Percentiles rank a stretch among this genome's conserved stretches.
These are phyloP conservation scores for Marmota flaviventris DNA, from an alignment of 2,113 vertebrate species.

Conservation along the genomic window DNA sequence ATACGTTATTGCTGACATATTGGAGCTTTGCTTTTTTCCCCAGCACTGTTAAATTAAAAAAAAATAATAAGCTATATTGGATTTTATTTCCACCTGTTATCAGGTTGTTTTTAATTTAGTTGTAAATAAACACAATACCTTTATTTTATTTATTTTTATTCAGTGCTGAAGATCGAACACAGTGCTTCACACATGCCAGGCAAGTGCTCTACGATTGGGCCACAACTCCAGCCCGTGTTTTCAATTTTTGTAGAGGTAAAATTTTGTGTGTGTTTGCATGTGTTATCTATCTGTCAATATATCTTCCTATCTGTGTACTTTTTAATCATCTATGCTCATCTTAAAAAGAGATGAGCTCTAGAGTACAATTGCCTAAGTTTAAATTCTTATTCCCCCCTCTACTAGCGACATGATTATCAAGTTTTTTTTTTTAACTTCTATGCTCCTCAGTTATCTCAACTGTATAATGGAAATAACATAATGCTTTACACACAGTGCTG, in stretches of 20 bases:
- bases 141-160: no score
- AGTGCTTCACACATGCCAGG: no score
- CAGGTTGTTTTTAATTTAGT: no score
- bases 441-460: not conserved
- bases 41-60: not conserved
- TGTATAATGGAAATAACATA: not conserved
- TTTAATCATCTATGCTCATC: not conserved
- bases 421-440: not conserved
- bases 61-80: not conserved
- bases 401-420: not conserved
- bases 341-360: not conserved
- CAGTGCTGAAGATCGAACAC: no score
- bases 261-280: not conserved
- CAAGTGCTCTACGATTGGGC: no score
- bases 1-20: not conserved
- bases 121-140: no score
- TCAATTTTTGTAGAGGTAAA: conserved; percentile 27
- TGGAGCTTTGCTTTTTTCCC: not conserved
- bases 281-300: not conserved
- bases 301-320: not conserved
- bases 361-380: conserved; percentile 6
- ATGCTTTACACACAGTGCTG: not conserved
- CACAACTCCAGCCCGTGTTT: not conserved
- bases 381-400: not conserved
- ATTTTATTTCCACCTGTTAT: conserved; percentile 20